Base-by-base conservation (phyloP, 2,113 vertebrate species). In the Ciconia boyciana region DNA sequence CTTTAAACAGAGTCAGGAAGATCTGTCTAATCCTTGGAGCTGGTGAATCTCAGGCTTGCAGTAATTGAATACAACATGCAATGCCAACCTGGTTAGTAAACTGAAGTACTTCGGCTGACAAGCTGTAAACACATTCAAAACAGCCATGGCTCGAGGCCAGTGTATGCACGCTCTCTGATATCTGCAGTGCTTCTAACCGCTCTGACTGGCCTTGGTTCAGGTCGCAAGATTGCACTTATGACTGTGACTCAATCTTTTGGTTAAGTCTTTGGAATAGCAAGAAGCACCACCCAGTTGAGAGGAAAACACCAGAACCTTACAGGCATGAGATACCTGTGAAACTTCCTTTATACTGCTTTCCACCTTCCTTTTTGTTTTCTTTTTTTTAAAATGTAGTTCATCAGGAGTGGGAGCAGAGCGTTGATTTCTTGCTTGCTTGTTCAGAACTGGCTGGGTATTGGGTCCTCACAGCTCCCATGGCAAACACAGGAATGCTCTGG, bases 21-120 rank as follows among this genome's bases (percentile, higher is more conserved):
- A 58, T 85, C 83, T 87, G 90, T 94, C 88, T 91, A 55, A 89
- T 83, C 49, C 65, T 82, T 58, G 83, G 61, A 92, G 93, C 86
- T 92, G 88, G 58, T 87, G 77, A 79, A 79, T 90, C 62, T 96
- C 77, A 32, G 74, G 86, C 86, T 89, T 4, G 3, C 89, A 85
- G 66, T 95, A 95, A 95, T 85, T 97, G 74, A 85, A 36, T 79
- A 49, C 57, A 94, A 25, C 79, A n/a, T 34, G 31, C 19, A 16
- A 22, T 94, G 95, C 93, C 94, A 95, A 31, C 87, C 94, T 96
- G 93, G 82, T 88, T 91, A 94, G 91, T 84, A 84, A 93, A 92
- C 88, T 64, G 3, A 84, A 95, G 82, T n/a, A 29, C 89, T 86
- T 66, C 7, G 65, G 76, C 83, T 95, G 95, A 87, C 92, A 94